These are phyloP conservation scores for Astreopora myriophthalma DNA, from an alignment of 64 coral and sea anemone genomes.

Conservation along the genomic window DNA sequence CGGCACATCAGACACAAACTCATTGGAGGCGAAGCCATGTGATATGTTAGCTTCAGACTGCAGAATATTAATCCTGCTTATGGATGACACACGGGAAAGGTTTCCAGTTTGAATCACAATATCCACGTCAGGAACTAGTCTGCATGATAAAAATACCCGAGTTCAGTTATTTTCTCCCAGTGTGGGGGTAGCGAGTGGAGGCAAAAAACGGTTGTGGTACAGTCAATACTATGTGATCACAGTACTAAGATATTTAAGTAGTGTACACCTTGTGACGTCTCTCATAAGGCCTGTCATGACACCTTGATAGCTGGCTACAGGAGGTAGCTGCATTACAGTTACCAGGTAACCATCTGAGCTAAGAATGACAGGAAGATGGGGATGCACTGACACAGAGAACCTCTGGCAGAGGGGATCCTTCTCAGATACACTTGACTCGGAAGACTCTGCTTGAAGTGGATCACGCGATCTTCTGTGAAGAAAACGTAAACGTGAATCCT, in stretches of 20 bases:
- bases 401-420: constrained; percentile 75
- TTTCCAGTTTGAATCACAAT: constrained; percentile 2
- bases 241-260: no score
- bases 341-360: constrained; percentile 97
- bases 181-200: not conserved
- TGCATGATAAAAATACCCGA: not conserved
- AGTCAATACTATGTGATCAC: no score
- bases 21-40: not conserved
- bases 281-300: constrained; percentile 78
- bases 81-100: not conserved
- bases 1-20: not conserved
- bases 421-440: constrained; percentile 55
- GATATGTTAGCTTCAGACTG: constrained; percentile 20
- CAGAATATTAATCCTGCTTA: constrained; percentile 50
- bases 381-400: constrained; percentile 85
- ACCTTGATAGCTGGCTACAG: constrained; percentile 61
- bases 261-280: constrained; percentile 72
- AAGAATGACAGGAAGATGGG: constrained; percentile 75
- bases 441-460: not conserved
- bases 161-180: not conserved
- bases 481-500: not conserved
- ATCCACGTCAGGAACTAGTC: constrained; percentile 57
- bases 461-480: not conserved
- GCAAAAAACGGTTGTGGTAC: no score
- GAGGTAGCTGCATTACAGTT: constrained; percentile 84